phyloP scores from a whole-genome alignment of 2,888 invertebrate species.

The Asteroscopus sphinx region DNA sequence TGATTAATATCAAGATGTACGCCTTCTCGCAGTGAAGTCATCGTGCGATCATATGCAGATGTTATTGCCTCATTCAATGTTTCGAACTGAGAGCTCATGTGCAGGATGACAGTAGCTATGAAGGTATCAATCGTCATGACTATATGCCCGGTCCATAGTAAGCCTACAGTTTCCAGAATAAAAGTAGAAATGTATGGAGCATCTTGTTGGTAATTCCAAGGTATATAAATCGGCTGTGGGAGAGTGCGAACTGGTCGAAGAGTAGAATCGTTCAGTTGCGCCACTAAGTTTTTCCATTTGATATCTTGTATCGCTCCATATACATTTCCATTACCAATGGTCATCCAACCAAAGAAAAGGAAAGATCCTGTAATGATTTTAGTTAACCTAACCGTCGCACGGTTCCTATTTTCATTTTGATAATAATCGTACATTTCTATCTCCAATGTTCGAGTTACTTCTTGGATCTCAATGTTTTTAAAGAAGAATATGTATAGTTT shows the following conservation, averaged over 20 bases:
- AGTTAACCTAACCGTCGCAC: slow-evolving; percentile 71
- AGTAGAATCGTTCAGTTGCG: slow-evolving; percentile 64
- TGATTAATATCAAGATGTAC: slow-evolving; percentile 44
- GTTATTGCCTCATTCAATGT: slow-evolving; percentile 79
- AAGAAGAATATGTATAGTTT: slow-evolving; percentile 84
- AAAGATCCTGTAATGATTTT: slow-evolving; percentile 78
- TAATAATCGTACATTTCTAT: slow-evolving; percentile 77
- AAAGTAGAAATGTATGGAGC: slow-evolving; percentile 77
- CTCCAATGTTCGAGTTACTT: slow-evolving; percentile 78
- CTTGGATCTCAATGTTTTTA: slow-evolving; percentile 79
- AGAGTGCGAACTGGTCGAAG: slow-evolving; percentile 72
- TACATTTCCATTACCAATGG: slow-evolving; percentile 79
- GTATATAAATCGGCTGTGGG: slow-evolving; percentile 85
- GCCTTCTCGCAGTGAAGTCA: slow-evolving; percentile 64
- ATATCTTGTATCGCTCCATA: slow-evolving; percentile 81
- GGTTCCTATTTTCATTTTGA: slow-evolving; percentile 75
- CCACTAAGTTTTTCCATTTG: slow-evolving; percentile 75
- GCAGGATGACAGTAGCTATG: slow-evolving; percentile 82
- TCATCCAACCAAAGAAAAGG: slow-evolving; percentile 84
- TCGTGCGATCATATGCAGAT: slow-evolving; percentile 79
- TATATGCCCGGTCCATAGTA: slow-evolving; percentile 86
- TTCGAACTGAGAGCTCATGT: slow-evolving; percentile 83
- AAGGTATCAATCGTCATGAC: slow-evolving; percentile 86
- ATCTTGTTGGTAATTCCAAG: slow-evolving; percentile 83
- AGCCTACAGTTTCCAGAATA: slow-evolving; percentile 78